Evolutionary conservation across 2,113 vertebrate species (phyloP).

Genomic region (Notarius lentiginosus): DNA sequence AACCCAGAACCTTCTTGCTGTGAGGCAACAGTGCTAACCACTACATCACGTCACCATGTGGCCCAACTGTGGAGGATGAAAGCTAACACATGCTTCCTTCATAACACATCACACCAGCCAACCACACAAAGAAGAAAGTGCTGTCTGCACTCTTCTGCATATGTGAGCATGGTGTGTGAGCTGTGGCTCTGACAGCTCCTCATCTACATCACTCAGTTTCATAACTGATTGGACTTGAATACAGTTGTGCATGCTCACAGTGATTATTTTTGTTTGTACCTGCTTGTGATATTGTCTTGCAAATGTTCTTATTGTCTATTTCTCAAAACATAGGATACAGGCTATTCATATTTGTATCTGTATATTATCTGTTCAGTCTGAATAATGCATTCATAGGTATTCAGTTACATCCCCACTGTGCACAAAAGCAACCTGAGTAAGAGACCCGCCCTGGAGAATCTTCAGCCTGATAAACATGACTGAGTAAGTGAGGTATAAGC

Average conservation of each 20-base stretch:
- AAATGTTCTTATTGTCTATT: too few species aligned
- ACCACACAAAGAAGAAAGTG: neutral
- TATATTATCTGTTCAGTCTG: neutral
- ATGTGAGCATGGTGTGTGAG: neutral
- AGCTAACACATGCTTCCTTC: neutral
- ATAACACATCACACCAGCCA: too few species aligned
- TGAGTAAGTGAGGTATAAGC: neutral
- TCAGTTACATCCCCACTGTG: neutral
- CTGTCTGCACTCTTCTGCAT: neutral
- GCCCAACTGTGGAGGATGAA: neutral
- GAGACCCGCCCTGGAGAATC: neutral
- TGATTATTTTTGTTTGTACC: neutral
- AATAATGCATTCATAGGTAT: neutral
- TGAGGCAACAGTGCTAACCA: too few species aligned
- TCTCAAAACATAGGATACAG: too few species aligned
- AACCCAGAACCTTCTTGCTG: too few species aligned
- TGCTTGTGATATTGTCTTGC: too few species aligned
- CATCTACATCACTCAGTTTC: neutral
- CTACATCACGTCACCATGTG: too few species aligned
- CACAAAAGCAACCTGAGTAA: neutral
- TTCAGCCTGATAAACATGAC: neutral
- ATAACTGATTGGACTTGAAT: neutral
- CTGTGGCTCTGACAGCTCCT: neutral
- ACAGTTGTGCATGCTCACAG: neutral
- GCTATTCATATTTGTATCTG: too few species aligned